Conservation (phyloP, 2,113 vertebrate genomes). For the Ailurus styani region DNA sequence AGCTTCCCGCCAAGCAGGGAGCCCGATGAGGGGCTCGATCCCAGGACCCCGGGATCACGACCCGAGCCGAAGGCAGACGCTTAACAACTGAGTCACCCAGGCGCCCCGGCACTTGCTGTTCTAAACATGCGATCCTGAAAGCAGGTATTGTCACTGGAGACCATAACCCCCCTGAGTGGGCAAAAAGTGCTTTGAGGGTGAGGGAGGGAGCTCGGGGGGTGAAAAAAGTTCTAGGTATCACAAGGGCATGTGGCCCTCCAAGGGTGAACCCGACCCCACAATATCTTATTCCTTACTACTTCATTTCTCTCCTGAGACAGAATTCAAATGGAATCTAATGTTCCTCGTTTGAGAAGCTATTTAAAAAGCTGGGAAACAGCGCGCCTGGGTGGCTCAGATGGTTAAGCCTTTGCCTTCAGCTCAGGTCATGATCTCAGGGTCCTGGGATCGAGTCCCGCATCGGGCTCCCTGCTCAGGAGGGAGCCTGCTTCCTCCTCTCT, state of each 20-base stretch:
- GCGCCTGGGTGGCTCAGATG: too few relatives aligned
- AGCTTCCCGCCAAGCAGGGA: too few relatives aligned
- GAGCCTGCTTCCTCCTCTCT: too few relatives aligned
- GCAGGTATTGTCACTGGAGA: neutral
- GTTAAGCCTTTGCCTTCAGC: too few relatives aligned
- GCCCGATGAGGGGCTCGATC: too few relatives aligned
- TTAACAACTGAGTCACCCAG: too few relatives aligned
- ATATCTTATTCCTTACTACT: neutral
- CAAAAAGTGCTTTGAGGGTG: neutral
- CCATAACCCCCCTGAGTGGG: neutral
- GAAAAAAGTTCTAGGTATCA: neutral
- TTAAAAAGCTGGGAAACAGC: neutral
- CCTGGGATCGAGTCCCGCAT: too few relatives aligned
- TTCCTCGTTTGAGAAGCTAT: neutral
- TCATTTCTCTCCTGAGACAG: neutral
- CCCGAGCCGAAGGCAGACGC: too few relatives aligned
- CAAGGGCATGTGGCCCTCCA: neutral
- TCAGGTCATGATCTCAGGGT: too few relatives aligned
- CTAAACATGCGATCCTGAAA: neutral
- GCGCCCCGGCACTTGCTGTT: neutral
- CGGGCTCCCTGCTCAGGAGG: too few relatives aligned
- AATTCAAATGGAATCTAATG: neutral
- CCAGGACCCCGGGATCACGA: too few relatives aligned
- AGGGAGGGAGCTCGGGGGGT: fast-evolving
- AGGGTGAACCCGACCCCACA: neutral